Evolutionary conservation across 2,888 invertebrate species (phyloP).

Genomic region (Nyleta sp.): DNA sequence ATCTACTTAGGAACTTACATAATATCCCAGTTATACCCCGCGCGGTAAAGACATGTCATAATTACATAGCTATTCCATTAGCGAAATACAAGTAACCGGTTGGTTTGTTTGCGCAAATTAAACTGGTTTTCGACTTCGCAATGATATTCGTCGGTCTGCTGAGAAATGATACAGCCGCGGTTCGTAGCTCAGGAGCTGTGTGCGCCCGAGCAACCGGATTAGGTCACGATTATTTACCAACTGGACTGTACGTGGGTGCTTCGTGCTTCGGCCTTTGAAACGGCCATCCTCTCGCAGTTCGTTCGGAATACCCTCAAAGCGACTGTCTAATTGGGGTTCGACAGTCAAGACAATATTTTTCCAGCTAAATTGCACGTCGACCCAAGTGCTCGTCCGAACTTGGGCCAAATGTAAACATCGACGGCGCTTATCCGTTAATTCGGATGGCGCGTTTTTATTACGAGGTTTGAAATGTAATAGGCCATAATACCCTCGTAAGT

Average conservation of each 20-base stretch:
- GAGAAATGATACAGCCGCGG: slow-evolving; percentile 28
- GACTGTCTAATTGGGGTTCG: slow-evolving; percentile 46
- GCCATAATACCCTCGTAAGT: no score
- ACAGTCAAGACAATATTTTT: slow-evolving; percentile 36
- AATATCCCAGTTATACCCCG: slow-evolving; percentile 28
- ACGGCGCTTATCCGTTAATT: no score
- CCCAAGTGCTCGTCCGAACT: no score
- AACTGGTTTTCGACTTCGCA: slow-evolving; percentile 46
- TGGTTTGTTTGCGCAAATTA: slow-evolving; percentile 45
- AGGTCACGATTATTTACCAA: slow-evolving; percentile 55
- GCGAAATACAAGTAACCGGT: slow-evolving; percentile 34
- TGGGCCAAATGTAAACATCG: no score
- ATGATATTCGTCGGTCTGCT: slow-evolving; percentile 38
- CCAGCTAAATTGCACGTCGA: background rate
- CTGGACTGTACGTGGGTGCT: slow-evolving; percentile 46
- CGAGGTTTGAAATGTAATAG: no score
- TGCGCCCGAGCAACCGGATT: slow-evolving; percentile 40
- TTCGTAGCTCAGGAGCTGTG: slow-evolving; percentile 16
- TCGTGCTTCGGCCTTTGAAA: slow-evolving; percentile 38
- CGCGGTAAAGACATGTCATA: slow-evolving; percentile 33
- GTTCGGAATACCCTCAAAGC: slow-evolving; percentile 40
- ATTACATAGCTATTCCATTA: slow-evolving; percentile 54
- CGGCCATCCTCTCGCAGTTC: slow-evolving; percentile 21
- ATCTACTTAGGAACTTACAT: slow-evolving; percentile 40
- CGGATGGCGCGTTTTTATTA: no score